Conservation (phyloP, 2,888 invertebrate genomes). For the Eupithecia pulchellata region DNA sequence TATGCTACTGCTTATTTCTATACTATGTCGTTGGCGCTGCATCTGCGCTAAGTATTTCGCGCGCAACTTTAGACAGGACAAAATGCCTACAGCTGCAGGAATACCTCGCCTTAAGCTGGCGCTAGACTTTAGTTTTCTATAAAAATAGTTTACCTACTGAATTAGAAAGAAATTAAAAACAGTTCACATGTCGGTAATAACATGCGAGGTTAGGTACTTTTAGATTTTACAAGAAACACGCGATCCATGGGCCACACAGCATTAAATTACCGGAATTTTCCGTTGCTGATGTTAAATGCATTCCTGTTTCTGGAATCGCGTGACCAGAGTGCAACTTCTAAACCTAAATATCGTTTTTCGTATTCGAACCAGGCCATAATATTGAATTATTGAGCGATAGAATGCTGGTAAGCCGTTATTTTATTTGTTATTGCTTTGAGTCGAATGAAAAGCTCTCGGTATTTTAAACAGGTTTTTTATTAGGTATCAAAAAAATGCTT, state of each 20-base stretch:
- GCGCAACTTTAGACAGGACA: too few relatives aligned
- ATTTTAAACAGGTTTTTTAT: constrained; percentile 10
- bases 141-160: constrained; percentile 23
- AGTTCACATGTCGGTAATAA: constrained; percentile 41
- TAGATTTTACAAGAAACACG: constrained; percentile 68
- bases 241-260: constrained; percentile 68
- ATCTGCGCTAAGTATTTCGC: too few relatives aligned
- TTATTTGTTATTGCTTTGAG: constrained; percentile 7
- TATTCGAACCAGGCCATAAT: constrained; percentile 37
- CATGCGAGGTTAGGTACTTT: constrained; percentile 49
- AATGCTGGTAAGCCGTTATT: constrained; percentile 14
- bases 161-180: constrained; percentile 42
- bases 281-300: constrained; percentile 77
- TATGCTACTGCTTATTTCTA: too few relatives aligned
- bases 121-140: background rate
- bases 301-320: constrained; percentile 76
- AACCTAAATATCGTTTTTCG: constrained; percentile 45
- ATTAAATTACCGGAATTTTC: constrained; percentile 79
- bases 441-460: constrained; percentile 6
- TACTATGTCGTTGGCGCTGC: too few relatives aligned
- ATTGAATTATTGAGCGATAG: constrained; percentile 23
- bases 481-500: background rate
- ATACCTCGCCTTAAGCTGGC: too few relatives aligned
- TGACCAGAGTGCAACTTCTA: constrained; percentile 61
- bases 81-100: too few relatives aligned